Evolutionary conservation across 2,113 vertebrate species (phyloP), one percentile per base, ranked within the genome.

Genomic region (Poicephalus gulielmi): DNA sequence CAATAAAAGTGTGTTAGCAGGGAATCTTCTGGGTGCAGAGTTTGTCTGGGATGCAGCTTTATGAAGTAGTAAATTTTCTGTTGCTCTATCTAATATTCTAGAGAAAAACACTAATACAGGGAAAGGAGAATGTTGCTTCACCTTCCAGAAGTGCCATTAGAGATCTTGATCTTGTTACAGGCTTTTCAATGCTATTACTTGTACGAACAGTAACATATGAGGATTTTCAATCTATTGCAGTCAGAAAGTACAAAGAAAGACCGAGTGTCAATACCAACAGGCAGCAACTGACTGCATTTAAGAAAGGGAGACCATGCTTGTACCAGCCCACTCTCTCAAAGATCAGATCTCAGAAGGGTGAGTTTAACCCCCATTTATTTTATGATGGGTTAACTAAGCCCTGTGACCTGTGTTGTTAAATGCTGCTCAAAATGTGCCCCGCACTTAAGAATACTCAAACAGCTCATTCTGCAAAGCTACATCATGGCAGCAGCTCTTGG

Each of bases 31-130:
- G 69, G 86, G 43, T 12, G 5, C 33, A n/a, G 74, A 46, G 68
- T 74, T 88, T 57, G 88, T 13, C 76, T 95, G 84, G 53, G 75
- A 39, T 55, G 24, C 1, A 3, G 53, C 81, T 92, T 96, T 96
- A 96, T 96, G 95, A 97, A 97, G 77, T 64, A 91, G 88, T 96
- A 93, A 90, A 93, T 96, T 95, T 81, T 90, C 90, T 84, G 43
- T 83, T 71, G 85, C 90, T 95, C 88, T 37, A 3, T 96, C 92
- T 92, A 86, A 97, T 96, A 84, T 95, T 88, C 76, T 84, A 37
- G 73, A 84, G 94, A 82, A 92, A 90, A 96, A 86, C 77, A 95
- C 27, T 24, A 53, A 83, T 44, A 18, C 15, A 17, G 73, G 69
- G 88, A 49, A 84, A 90, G 76, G 73, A 64, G 69, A 94, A 60